These are phyloP conservation scores for Pseudolaguvia tuberculata DNA, from an alignment of 2,113 vertebrate species.

Conservation along the genomic window DNA sequence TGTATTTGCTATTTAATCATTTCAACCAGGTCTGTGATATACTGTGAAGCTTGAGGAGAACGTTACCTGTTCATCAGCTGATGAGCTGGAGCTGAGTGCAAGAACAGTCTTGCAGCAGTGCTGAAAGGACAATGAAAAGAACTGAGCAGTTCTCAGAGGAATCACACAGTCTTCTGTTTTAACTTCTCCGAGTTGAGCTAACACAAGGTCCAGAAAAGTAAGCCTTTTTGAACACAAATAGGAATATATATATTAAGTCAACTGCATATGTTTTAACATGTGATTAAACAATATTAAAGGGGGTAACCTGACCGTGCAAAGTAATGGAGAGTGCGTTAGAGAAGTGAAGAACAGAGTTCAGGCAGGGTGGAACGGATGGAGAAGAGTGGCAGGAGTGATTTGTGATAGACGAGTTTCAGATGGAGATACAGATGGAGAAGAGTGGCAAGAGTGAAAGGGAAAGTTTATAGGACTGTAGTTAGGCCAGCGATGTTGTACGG, in stretches of 20 bases:
- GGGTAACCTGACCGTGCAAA: no score
- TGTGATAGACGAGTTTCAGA: no score
- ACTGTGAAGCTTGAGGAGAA: not conserved
- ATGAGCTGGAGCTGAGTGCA: slow-evolving; percentile 64
- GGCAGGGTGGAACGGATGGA: no score
- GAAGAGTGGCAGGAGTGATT: no score
- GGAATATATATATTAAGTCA: not conserved
- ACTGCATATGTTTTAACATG: not conserved
- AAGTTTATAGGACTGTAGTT: no score
- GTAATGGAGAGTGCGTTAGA: no score
- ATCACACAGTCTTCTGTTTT: slow-evolving; percentile 57
- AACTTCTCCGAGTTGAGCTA: slow-evolving; percentile 67
- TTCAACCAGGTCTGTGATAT: not conserved
- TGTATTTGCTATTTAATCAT: not conserved
- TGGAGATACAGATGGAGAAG: no score
- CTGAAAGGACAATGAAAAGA: slow-evolving; percentile 76
- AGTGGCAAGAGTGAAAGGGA: no score
- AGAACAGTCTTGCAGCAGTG: slow-evolving; percentile 74
- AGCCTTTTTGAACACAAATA: slow-evolving; percentile 65
- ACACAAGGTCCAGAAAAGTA: slow-evolving; percentile 78
- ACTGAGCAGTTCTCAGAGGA: slow-evolving; percentile 64
- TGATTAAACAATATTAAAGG: not conserved
- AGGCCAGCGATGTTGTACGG: no score
- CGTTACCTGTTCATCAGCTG: slow-evolving; percentile 71
- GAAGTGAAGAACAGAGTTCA: no score